A percentile compares a stretch with the other conserved stretches of the same genome.
phyloP scores from a whole-genome alignment of 2,888 invertebrate species.

The Lasius fuliginosus region DNA sequence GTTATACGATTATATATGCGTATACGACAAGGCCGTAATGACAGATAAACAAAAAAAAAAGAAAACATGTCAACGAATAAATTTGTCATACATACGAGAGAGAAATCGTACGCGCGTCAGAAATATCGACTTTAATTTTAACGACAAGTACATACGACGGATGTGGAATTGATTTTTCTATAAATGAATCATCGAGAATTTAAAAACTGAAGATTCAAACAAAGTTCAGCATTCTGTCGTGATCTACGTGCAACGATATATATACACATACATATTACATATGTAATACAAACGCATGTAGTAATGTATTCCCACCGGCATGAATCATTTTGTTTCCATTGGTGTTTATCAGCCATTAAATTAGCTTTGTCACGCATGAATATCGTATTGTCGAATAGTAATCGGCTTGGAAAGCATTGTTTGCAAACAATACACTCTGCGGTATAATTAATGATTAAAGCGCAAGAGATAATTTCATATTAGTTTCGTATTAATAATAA shows the following conservation, averaged over 20 bases:
- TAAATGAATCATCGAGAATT: not conserved
- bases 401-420: conserved; percentile 28
- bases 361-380: conserved; percentile 38
- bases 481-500: not conserved
- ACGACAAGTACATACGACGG: not conserved
- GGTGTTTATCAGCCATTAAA: conserved; percentile 41
- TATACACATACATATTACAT: not conserved
- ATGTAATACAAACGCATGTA: not conserved
- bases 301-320: not conserved
- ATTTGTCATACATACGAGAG: not conserved
- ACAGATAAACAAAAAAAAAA: not conserved
- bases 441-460: conserved; percentile 27
- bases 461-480: conserved; percentile 1
- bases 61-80: not conserved
- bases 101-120: not conserved
- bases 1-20: too few species aligned
- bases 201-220: not conserved
- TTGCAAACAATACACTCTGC: conserved; percentile 32
- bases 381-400: conserved; percentile 8
- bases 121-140: conserved; percentile 5
- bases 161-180: not conserved
- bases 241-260: too few species aligned
- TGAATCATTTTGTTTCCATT: conserved; percentile 47
- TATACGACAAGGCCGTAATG: not conserved
- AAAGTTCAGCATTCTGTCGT: not conserved